These are phyloP conservation scores for Sepioteuthis lessoniana DNA, from an alignment of 2,888 invertebrate species.

Conservation along the genomic window DNA sequence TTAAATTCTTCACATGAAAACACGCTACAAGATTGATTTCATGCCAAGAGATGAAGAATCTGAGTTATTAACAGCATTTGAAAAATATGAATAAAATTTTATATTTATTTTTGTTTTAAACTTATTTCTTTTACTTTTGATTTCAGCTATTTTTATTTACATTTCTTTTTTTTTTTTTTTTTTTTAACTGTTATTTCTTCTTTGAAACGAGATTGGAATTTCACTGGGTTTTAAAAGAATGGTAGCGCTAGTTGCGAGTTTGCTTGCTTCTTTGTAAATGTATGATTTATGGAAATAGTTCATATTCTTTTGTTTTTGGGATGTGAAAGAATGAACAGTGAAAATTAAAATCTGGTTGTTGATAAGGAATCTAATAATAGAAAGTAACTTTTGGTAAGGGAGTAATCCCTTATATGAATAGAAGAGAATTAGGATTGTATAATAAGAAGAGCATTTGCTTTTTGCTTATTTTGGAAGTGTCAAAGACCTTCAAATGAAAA, in stretches of 20 bases:
- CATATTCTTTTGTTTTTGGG: neutral
- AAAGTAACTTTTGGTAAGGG: neutral
- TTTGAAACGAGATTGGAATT: neutral
- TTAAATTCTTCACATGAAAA: constrained; percentile 12
- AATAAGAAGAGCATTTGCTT: neutral
- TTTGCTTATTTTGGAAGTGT: neutral
- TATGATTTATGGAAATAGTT: constrained; percentile 33
- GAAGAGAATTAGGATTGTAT: neutral
- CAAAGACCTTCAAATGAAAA: neutral
- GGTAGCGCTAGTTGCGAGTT: neutral
- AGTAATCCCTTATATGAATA: neutral
- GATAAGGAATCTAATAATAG: neutral
- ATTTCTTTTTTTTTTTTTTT: neutral
- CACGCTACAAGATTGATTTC: constrained; percentile 33
- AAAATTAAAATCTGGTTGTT: neutral
- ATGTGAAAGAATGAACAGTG: neutral
- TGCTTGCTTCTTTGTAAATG: neutral
- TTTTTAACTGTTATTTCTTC: neutral
- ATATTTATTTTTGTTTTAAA: neutral
- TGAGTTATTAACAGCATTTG: constrained; percentile 12
- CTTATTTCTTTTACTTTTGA: neutral
- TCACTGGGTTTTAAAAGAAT: neutral
- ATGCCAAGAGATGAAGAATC: constrained; percentile 5
- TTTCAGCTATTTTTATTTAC: neutral
- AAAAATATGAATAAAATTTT: constrained; percentile 33